Evolutionary conservation across 2,113 vertebrate genomes (phyloP).

Genomic region (Lamprotornis superbus): DNA sequence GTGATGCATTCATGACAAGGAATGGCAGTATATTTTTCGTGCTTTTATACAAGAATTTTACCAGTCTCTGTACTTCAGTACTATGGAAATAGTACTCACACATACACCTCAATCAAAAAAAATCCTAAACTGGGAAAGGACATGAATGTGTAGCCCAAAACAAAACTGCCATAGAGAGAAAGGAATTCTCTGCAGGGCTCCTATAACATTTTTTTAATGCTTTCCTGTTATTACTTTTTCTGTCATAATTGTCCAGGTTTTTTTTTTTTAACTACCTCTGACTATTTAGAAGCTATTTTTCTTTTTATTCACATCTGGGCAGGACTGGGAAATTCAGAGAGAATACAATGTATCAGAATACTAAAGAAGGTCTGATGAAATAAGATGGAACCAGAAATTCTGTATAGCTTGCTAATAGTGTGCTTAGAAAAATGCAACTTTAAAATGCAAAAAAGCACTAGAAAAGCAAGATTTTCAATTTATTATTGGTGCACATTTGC

Average conservation of each 20-base stretch:
- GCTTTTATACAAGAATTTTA: neutral
- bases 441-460: neutral
- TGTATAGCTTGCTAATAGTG: neutral
- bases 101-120: fast-evolving
- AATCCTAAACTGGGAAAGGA: neutral
- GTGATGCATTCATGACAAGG: neutral
- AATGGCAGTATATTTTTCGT: neutral
- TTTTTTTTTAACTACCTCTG: neutral
- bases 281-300: neutral
- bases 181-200: neutral
- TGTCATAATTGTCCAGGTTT: neutral
- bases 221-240: neutral
- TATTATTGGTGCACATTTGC: neutral
- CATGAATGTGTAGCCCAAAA: neutral
- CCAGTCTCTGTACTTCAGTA: neutral
- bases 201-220: neutral
- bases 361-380: neutral
- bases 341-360: neutral
- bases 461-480: neutral
- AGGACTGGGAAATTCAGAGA: neutral
- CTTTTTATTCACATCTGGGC: neutral
- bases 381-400: neutral
- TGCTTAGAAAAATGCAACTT: neutral
- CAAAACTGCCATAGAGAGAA: neutral
- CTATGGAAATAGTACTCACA: neutral